Conservation (phyloP, 2,888 invertebrate species). For the Mellilla xanthometata region DNA sequence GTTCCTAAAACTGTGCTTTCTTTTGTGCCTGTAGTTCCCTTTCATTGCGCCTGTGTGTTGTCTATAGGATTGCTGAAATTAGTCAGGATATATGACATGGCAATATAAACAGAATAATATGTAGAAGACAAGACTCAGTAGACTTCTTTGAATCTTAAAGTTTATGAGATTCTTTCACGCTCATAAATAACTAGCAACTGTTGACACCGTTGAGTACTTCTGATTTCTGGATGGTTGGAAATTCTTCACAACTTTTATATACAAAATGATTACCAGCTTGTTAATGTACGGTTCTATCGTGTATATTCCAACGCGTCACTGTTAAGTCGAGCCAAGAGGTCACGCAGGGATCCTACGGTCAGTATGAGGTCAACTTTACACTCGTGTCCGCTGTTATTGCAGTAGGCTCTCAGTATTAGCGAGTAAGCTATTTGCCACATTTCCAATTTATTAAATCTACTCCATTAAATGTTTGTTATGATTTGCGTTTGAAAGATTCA, state of each 20-base stretch:
- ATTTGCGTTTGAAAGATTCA: slow-evolving; percentile 2
- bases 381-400: slow-evolving; percentile 62
- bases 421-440: slow-evolving; percentile 79
- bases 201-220: too few relatives aligned
- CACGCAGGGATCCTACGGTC: slow-evolving; percentile 59
- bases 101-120: too few relatives aligned
- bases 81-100: too few relatives aligned
- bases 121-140: too few relatives aligned
- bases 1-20: slow-evolving; percentile 3
- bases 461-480: slow-evolving; percentile 3
- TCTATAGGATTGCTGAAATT: too few relatives aligned
- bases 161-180: too few relatives aligned
- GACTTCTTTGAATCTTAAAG: too few relatives aligned
- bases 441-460: slow-evolving; percentile 35
- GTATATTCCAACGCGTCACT: slow-evolving; percentile 36
- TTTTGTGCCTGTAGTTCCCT: neutral
- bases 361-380: slow-evolving; percentile 70
- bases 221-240: too few relatives aligned
- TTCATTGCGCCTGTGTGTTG: slow-evolving; percentile 31
- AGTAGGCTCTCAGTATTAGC: slow-evolving; percentile 63
- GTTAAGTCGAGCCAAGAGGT: slow-evolving; percentile 52
- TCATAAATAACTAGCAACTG: too few relatives aligned
- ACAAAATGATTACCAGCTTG: too few relatives aligned
- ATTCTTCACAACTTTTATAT: too few relatives aligned
- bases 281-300: slow-evolving; percentile 4